phyloP scores from a whole-genome alignment of 2,888 invertebrate species.

The Aporophyla nigra region DNA sequence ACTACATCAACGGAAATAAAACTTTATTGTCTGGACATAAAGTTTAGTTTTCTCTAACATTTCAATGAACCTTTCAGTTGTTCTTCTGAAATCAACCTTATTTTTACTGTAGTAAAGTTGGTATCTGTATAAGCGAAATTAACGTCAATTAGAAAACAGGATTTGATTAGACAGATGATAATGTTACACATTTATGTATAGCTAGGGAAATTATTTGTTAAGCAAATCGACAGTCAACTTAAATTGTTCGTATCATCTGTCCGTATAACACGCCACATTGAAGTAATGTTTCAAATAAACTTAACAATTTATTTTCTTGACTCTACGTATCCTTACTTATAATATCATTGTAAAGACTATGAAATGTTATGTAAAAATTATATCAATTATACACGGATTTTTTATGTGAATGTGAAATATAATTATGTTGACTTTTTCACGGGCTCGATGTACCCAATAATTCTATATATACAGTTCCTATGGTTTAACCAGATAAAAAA shows the following conservation, averaged over 20 bases:
- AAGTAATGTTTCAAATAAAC: background rate
- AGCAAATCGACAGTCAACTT: background rate
- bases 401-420: background rate
- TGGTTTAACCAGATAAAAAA: background rate
- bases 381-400: conserved; percentile 26
- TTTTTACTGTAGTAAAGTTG: background rate
- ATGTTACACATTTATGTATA: background rate
- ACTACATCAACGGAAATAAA: background rate
- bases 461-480: background rate
- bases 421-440: background rate
- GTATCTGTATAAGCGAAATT: background rate
- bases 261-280: background rate
- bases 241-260: background rate
- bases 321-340: background rate
- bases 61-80: background rate
- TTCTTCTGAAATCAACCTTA: background rate
- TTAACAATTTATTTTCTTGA: background rate
- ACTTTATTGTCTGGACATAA: background rate
- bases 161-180: background rate
- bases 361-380: conserved; percentile 11
- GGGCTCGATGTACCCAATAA: background rate
- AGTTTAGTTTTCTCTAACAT: background rate
- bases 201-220: background rate
- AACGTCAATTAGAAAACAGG: background rate
- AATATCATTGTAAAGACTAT: background rate